These are phyloP conservation scores for Calliphora vicina DNA, from an alignment of 1,140 invertebrate genomes.

Conservation along the genomic window DNA sequence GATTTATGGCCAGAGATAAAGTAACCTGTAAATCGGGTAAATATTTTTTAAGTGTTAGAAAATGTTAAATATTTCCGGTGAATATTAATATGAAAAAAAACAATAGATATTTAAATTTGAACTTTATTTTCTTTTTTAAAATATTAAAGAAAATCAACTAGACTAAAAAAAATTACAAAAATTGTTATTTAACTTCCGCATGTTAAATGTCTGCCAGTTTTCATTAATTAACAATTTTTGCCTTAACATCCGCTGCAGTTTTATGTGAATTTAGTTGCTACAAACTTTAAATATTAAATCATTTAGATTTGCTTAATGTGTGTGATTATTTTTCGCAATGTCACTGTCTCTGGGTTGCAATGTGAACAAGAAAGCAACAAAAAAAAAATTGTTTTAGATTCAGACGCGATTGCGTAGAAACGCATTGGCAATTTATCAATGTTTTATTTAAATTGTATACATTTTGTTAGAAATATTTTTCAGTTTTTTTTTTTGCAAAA, in stretches of 20 bases:
- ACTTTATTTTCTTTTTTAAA: too few relatives aligned
- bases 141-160: too few relatives aligned
- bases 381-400: not conserved
- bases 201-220: not conserved
- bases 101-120: not conserved
- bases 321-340: constrained; percentile 1
- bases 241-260: constrained; percentile 17
- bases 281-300: constrained; percentile 17
- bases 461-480: not conserved
- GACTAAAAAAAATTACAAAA: not conserved
- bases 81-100: not conserved
- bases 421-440: constrained; percentile 31
- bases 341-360: constrained; percentile 10
- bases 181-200: not conserved
- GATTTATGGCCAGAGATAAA: not conserved
- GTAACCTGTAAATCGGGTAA: not conserved
- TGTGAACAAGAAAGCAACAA: too few relatives aligned
- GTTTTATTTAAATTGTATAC: constrained; percentile 25
- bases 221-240: constrained; percentile 31
- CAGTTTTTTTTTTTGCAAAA: too few relatives aligned
- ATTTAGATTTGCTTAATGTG: not conserved
- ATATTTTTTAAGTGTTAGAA: not conserved
- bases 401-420: constrained; percentile 1
- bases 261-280: not conserved
- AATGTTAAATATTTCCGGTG: constrained; percentile 22